A percentile compares a stretch with the other conserved stretches of the same genome.
Evolutionary conservation across 2,888 invertebrate species (phyloP).

Genomic region (Candidula unifasciata): DNA sequence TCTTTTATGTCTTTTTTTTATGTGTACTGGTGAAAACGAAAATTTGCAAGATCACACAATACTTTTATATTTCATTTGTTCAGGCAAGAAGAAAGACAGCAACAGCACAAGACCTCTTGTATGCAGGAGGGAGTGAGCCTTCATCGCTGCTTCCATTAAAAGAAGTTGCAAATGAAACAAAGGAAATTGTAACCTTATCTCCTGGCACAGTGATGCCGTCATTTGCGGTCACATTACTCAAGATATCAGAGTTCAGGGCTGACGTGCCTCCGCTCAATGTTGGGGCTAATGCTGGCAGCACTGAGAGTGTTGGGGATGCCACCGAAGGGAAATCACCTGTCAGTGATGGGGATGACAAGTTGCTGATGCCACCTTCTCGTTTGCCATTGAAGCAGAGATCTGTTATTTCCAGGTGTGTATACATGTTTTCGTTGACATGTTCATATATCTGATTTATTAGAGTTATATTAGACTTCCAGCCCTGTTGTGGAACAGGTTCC

Average conservation of each 20-base stretch:
- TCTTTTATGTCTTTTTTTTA: too few species aligned
- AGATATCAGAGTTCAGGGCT: background rate
- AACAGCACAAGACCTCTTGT: constrained; percentile 84
- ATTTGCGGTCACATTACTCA: background rate
- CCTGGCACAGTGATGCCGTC: background rate
- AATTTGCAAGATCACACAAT: too few species aligned
- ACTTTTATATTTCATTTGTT: background rate
- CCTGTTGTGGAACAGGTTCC: too few species aligned
- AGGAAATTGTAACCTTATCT: constrained; percentile 5
- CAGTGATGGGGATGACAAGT: constrained; percentile 38
- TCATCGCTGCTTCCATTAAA: constrained; percentile 55
- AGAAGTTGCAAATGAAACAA: constrained; percentile 64
- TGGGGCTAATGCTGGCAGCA: background rate
- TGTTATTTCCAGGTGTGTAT: constrained; percentile 47
- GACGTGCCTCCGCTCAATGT: background rate
- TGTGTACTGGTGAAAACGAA: too few species aligned
- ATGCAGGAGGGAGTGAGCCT: constrained; percentile 67
- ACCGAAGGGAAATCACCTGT: constrained; percentile 45
- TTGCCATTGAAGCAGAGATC: constrained; percentile 40
- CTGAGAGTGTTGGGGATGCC: background rate
- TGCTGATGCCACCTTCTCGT: constrained; percentile 65
- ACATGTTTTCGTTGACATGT: too few species aligned
- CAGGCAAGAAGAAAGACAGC: constrained; percentile 74
- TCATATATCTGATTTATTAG: too few species aligned
- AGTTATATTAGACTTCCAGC: too few species aligned